phyloP scores from a whole-genome alignment of 1,140 invertebrate species.

The Caenorhabditis elegans region DNA sequence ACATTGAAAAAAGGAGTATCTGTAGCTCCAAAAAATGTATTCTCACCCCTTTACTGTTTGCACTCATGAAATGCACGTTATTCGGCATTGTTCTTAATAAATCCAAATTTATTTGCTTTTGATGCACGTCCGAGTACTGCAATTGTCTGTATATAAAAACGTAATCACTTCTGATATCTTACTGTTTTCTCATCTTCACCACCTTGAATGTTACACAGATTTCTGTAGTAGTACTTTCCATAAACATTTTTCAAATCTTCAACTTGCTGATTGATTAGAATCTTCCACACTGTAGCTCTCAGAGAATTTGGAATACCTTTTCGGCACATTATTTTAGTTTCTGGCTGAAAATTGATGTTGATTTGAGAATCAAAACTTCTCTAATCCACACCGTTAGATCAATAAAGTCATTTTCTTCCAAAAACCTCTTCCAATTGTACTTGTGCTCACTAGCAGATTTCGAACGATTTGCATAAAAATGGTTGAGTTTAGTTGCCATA shows the following conservation, averaged over 20 bases:
- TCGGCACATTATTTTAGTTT: constrained; percentile 68
- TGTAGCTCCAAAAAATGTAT: neutral
- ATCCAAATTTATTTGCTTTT: constrained; percentile 70
- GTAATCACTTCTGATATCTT: neutral
- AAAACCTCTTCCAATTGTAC: constrained; percentile 25
- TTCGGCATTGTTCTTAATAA: constrained; percentile 70
- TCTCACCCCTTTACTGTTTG: constrained; percentile 68
- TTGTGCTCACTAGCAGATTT: constrained; percentile 41
- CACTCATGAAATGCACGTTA: constrained; percentile 69
- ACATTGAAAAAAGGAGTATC: too few species aligned
- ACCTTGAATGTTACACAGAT: constrained; percentile 68
- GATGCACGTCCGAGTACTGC: constrained; percentile 68
- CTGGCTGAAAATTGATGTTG: constrained; percentile 57
- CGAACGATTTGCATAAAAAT: constrained; percentile 67
- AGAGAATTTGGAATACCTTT: constrained; percentile 69
- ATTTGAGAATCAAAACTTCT: neutral
- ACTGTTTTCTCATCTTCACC: constrained; percentile 33
- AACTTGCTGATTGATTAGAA: constrained; percentile 68
- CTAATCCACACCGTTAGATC: constrained; percentile 8
- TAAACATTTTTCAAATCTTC: constrained; percentile 67
- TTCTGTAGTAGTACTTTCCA: constrained; percentile 70
- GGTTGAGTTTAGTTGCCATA: constrained; percentile 70
- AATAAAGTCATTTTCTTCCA: constrained; percentile 34
- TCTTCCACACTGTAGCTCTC: constrained; percentile 68
- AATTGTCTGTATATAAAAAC: constrained; percentile 27